Percentiles rank a stretch among this genome's conserved stretches.
Evolutionary conservation across 2,797 vertebrate genomes (phyloP).

Genomic region (Arnoldichthys spilopterus): DNA sequence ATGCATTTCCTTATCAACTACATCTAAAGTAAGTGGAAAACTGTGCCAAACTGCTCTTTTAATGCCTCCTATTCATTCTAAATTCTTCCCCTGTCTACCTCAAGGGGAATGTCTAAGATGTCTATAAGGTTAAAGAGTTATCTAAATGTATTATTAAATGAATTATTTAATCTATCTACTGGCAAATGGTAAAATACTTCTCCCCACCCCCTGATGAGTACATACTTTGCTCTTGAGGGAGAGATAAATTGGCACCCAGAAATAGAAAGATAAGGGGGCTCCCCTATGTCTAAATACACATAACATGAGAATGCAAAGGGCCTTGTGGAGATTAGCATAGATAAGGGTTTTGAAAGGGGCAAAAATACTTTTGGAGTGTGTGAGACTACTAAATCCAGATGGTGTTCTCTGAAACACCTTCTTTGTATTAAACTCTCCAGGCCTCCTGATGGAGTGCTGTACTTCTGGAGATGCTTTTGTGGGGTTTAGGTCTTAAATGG

Average conservation of each 20-base stretch:
- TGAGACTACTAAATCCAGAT: constrained; percentile 1
- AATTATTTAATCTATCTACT: constrained; percentile 27
- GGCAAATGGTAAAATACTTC: constrained; percentile 12
- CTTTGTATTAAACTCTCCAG: constrained; percentile 4
- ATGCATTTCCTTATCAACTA: no score
- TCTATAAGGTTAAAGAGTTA: constrained; percentile 17
- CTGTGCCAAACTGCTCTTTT: no score
- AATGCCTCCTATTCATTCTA: neutral
- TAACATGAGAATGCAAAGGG: constrained; percentile 10
- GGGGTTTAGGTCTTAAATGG: constrained; percentile 19
- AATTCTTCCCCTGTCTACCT: neutral
- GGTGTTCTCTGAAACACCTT: neutral
- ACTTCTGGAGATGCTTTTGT: constrained; percentile 1
- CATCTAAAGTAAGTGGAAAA: no score
- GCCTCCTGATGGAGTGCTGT: neutral
- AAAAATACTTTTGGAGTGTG: neutral
- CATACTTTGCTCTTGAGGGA: constrained; percentile 26
- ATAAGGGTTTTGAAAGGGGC: constrained; percentile 11
- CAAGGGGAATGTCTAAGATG: neutral
- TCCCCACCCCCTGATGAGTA: constrained; percentile 24
- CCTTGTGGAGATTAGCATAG: constrained; percentile 29
- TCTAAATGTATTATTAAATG: neutral
- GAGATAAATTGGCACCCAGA: constrained; percentile 37
- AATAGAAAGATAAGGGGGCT: constrained; percentile 35
- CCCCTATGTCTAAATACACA: constrained; percentile 39